Percentiles rank a stretch among this genome's conserved stretches.
These are phyloP conservation scores for Percopsis transmontana DNA, from an alignment of 2,113 vertebrate genomes.

Conservation along the genomic window DNA sequence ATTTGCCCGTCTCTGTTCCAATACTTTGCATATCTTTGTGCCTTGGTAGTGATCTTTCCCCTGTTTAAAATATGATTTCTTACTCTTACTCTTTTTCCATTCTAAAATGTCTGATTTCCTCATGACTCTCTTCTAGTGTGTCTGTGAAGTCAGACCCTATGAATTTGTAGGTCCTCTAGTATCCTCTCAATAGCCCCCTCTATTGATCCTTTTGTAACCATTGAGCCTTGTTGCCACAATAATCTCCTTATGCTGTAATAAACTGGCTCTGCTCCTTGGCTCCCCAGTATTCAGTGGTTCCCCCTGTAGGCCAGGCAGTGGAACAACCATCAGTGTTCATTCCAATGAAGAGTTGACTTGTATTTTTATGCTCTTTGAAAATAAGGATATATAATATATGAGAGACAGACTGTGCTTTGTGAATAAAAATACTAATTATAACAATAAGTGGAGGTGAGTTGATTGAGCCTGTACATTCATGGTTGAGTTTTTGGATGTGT, in stretches of 20 bases:
- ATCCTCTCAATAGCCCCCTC: constrained; percentile 22
- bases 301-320: constrained; percentile 51
- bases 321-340: constrained; percentile 56
- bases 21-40: constrained; percentile 69
- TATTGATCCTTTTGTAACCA: constrained; percentile 37
- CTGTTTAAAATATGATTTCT: constrained; percentile 23
- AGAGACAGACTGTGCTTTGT: constrained; percentile 67
- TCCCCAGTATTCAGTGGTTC: constrained; percentile 44
- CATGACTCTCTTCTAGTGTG: constrained; percentile 30
- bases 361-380: constrained; percentile 77
- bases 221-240: constrained; percentile 33
- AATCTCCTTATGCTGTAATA: constrained; percentile 38
- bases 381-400: constrained; percentile 71
- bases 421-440: constrained; percentile 58
- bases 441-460: constrained; percentile 51
- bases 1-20: constrained; percentile 33
- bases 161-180: constrained; percentile 44
- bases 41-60: constrained; percentile 66
- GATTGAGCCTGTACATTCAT: constrained; percentile 60
- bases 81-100: constrained; percentile 10
- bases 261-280: constrained; percentile 40
- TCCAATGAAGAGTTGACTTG: constrained; percentile 66
- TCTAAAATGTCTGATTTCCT: constrained; percentile 27
- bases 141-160: constrained; percentile 40
- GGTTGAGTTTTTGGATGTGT: constrained; percentile 68